Evolutionary conservation across 2,888 invertebrate species (phyloP).

Genomic region (Megamerina dolium): DNA sequence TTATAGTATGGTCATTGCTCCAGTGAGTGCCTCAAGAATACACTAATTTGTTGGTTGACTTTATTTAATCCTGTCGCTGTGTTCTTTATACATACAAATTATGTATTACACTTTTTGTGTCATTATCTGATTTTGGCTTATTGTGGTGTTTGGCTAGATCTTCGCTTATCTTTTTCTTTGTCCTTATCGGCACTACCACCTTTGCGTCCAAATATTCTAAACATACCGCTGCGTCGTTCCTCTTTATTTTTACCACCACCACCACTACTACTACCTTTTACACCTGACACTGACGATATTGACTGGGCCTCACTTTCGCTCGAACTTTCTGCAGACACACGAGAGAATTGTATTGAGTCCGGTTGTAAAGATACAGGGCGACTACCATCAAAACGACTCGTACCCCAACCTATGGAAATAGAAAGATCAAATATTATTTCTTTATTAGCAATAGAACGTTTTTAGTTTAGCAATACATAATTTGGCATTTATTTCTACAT

Average conservation of each 20-base stretch:
- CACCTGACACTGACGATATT: slow-evolving; percentile 47
- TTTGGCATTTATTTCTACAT: too few relatives aligned
- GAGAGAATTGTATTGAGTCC: slow-evolving; percentile 40
- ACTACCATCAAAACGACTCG: slow-evolving; percentile 41
- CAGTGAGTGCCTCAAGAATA: too few relatives aligned
- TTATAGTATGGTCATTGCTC: too few relatives aligned
- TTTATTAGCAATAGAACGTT: neutral
- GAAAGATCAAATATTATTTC: neutral
- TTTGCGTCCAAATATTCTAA: slow-evolving; percentile 48
- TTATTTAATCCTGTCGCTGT: neutral
- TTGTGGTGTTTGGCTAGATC: slow-evolving; percentile 44
- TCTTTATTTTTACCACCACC: slow-evolving; percentile 47
- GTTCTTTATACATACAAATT: too few relatives aligned
- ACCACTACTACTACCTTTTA: slow-evolving; percentile 36
- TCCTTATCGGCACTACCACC: slow-evolving; percentile 40
- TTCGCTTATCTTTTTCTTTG: slow-evolving; percentile 40
- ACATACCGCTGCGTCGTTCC: slow-evolving; percentile 47
- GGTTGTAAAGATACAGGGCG: slow-evolving; percentile 47
- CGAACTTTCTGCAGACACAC: slow-evolving; percentile 48
- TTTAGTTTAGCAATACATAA: too few relatives aligned
- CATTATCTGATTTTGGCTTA: slow-evolving; percentile 12
- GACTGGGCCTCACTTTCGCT: slow-evolving; percentile 51
- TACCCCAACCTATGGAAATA: slow-evolving; percentile 44
- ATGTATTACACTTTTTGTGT: too few relatives aligned
- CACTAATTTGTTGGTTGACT: neutral